These are phyloP conservation scores for Hyperoplus lanceolatus DNA, from an alignment of 2,797 vertebrate species.

Conservation along the genomic window DNA sequence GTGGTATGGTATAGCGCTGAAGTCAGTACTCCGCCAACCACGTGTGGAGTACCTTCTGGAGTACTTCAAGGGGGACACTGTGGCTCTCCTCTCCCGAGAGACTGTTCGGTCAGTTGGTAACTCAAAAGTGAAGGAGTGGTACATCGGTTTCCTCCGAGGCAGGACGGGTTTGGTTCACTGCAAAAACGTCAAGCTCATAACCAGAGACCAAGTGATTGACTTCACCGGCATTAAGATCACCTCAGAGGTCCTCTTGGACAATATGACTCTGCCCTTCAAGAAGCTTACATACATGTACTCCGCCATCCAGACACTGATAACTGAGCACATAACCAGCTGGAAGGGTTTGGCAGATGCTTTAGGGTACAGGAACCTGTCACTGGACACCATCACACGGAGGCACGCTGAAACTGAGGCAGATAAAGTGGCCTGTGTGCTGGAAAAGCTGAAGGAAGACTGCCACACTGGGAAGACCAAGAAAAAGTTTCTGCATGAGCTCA, in stretches of 20 bases:
- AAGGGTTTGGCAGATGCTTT: slow-evolving; percentile 90
- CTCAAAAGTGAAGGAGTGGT: slow-evolving; percentile 96
- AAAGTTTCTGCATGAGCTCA: slow-evolving; percentile 94
- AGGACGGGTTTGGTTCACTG: slow-evolving; percentile 93
- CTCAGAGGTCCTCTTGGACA: slow-evolving; percentile 89
- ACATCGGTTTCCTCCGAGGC: slow-evolving; percentile 91
- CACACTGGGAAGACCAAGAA: slow-evolving; percentile 88
- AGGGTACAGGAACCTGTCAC: slow-evolving; percentile 87
- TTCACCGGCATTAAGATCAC: slow-evolving; percentile 86
- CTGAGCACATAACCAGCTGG: slow-evolving; percentile 92
- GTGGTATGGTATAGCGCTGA: slow-evolving; percentile 92
- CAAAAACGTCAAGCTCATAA: slow-evolving; percentile 94
- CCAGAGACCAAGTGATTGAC: slow-evolving; percentile 92
- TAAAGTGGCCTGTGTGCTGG: slow-evolving; percentile 91
- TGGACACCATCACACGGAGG: slow-evolving; percentile 85
- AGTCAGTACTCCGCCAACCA: slow-evolving; percentile 93
- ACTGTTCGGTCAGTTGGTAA: slow-evolving; percentile 93
- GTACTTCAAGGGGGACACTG: slow-evolving; percentile 97
- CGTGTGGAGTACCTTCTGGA: slow-evolving; percentile 95
- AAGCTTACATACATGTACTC: slow-evolving; percentile 98
- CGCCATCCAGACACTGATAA: slow-evolving; percentile 91
- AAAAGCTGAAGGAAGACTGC: slow-evolving; percentile 97
- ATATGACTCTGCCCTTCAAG: slow-evolving; percentile 92
- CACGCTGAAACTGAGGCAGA: slow-evolving; percentile 89
- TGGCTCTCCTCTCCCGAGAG: slow-evolving; percentile 92